Evolutionary conservation across 2,797 vertebrate species (phyloP).

Genomic region (Oryzias dopingdopingensis): DNA sequence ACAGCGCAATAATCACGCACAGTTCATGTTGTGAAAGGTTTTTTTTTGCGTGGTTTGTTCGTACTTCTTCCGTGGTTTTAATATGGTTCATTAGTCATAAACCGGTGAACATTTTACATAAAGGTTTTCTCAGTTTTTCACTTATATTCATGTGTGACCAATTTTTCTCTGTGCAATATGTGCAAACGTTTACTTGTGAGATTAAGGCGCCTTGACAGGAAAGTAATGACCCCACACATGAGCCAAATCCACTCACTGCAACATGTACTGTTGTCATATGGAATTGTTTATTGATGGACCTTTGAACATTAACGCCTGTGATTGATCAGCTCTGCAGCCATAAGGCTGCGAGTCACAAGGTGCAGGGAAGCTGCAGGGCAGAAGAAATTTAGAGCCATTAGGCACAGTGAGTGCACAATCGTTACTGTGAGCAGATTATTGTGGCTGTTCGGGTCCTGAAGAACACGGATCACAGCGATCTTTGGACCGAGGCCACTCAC

Average conservation of each 20-base stretch:
- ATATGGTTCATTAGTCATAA: too few species aligned
- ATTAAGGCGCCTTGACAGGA: neutral
- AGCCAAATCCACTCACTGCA: conserved; percentile 67
- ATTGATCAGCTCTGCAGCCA: conserved; percentile 80
- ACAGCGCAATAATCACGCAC: too few species aligned
- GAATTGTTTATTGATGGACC: conserved; percentile 79
- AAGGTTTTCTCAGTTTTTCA: too few species aligned
- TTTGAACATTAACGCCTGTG: conserved; percentile 82
- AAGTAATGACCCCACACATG: conserved; percentile 58
- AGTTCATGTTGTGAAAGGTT: too few species aligned
- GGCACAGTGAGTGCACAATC: conserved; percentile 68
- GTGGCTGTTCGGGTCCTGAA: conserved; percentile 76
- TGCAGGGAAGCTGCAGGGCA: conserved; percentile 46
- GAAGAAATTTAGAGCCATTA: conserved; percentile 76
- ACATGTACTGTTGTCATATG: conserved; percentile 70
- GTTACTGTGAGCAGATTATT: conserved; percentile 73
- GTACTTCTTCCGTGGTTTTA: too few species aligned
- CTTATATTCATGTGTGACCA: too few species aligned
- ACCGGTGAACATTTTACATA: too few species aligned
- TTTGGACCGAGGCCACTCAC: conserved; percentile 64
- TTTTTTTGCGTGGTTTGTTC: too few species aligned
- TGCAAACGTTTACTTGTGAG: too few species aligned
- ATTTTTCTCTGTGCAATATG: too few species aligned
- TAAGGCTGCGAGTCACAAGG: conserved; percentile 52
- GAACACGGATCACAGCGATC: conserved; percentile 77